Percentiles rank a stretch among this genome's conserved stretches.
These are phyloP conservation scores for Tadarida brasiliensis DNA, from an alignment of 2,797 vertebrate species.

Conservation along the genomic window DNA sequence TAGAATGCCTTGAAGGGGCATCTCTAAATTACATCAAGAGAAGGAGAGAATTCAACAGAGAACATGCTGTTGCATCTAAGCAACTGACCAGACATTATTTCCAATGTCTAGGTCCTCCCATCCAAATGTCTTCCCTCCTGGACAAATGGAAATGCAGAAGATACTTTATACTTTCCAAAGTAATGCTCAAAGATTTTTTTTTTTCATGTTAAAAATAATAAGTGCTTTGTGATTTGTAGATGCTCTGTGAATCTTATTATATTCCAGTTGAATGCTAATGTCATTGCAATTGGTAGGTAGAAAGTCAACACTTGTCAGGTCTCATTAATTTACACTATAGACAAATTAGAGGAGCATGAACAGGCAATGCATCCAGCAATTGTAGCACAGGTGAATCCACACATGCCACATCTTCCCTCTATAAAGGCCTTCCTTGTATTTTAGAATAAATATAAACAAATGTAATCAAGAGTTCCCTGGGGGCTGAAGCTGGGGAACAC, in stretches of 20 bases:
- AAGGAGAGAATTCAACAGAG: not conserved
- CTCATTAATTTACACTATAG: not conserved
- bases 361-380: not conserved
- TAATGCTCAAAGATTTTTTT: not conserved
- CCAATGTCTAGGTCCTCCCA: not conserved
- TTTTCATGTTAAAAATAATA: not conserved
- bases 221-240: not conserved
- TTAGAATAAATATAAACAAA: constrained; percentile 63
- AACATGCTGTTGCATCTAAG: not conserved
- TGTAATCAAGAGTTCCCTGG: not conserved
- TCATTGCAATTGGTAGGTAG: constrained; percentile 1
- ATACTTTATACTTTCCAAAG: not conserved
- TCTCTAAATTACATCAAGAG: not conserved
- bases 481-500: not conserved
- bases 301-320: not conserved
- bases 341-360: not conserved
- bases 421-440: not conserved
- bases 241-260: not conserved
- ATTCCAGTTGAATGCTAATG: not conserved
- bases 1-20: not conserved
- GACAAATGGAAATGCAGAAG: constrained; percentile 5
- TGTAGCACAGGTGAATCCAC: not conserved
- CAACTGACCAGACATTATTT: not conserved
- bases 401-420: not conserved
- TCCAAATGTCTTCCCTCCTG: not conserved